Conservation (phyloP, 2,888 invertebrate genomes). For the Rhamnusium bicolor region DNA sequence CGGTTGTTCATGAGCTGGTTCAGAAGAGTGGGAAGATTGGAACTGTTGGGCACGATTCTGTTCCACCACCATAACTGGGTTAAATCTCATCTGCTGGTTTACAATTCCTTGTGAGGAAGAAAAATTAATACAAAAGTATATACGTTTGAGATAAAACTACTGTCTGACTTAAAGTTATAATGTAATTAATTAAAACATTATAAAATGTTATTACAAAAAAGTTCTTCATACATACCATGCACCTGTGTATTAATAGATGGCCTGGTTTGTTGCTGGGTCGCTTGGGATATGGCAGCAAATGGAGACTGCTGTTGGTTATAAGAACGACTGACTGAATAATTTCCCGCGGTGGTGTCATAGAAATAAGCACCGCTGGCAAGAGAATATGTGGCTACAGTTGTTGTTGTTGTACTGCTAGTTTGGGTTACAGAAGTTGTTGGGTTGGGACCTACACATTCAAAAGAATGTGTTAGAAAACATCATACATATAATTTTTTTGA, state of each 20-base stretch:
- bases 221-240: conserved; percentile 57
- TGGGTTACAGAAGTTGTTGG: conserved; percentile 54
- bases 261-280: conserved; percentile 62
- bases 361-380: conserved; percentile 66
- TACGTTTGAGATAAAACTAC: too few species aligned
- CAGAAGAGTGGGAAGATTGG: conserved; percentile 31
- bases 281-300: conserved; percentile 63
- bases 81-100: conserved; percentile 68
- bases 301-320: conserved; percentile 61
- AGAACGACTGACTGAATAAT: conserved; percentile 62
- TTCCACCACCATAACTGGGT: conserved; percentile 70
- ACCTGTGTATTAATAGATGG: conserved; percentile 63
- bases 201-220: too few species aligned
- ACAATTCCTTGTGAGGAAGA: conserved; percentile 51
- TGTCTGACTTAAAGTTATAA: too few species aligned
- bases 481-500: not conserved
- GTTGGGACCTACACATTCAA: conserved; percentile 58
- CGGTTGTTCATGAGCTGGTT: conserved; percentile 42
- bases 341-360: conserved; percentile 65
- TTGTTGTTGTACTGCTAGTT: conserved; percentile 60
- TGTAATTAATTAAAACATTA: too few species aligned
- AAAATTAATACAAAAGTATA: not conserved
- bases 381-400: conserved; percentile 66
- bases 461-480: not conserved
- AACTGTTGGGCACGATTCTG: conserved; percentile 57